These are phyloP conservation scores for Vulpes lagopus DNA, from an alignment of 2,113 vertebrate species.

Conservation along the genomic window DNA sequence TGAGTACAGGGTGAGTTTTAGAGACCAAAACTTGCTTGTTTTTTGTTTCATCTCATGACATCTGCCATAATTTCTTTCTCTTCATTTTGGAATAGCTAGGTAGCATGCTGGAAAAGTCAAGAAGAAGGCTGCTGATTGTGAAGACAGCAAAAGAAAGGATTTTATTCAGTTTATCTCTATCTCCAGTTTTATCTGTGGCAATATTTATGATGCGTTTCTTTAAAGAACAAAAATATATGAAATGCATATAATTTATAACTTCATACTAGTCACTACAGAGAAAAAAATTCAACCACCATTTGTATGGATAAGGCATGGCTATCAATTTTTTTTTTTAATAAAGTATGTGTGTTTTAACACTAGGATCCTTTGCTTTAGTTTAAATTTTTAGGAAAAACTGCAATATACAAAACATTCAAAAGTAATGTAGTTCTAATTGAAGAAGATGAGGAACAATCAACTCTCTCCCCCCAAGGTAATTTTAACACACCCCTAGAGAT, in stretches of 20 bases:
- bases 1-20: slow-evolving; percentile 70
- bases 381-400: not conserved
- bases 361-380: slow-evolving; percentile 31
- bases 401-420: not conserved
- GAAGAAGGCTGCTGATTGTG: not conserved
- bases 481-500: not conserved
- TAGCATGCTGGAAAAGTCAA: slow-evolving; percentile 48
- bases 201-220: not conserved
- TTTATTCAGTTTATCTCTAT: not conserved
- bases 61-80: slow-evolving; percentile 70
- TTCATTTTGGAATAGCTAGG: slow-evolving; percentile 70
- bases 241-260: slow-evolving; percentile 5
- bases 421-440: not conserved
- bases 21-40: slow-evolving; percentile 71
- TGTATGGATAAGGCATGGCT: not conserved
- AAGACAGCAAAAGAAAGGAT: slow-evolving; percentile 5
- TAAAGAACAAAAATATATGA: slow-evolving; percentile 53
- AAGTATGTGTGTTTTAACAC: slow-evolving; percentile 26
- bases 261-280: not conserved
- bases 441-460: slow-evolving; percentile 18
- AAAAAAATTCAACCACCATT: slow-evolving; percentile 43
- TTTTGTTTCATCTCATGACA: slow-evolving; percentile 65
- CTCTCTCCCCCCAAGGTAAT: not conserved
- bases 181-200: slow-evolving; percentile 36
- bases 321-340: not conserved